Conservation (phyloP, 1,140 invertebrate species). For the Portunus trituberculatus region DNA sequence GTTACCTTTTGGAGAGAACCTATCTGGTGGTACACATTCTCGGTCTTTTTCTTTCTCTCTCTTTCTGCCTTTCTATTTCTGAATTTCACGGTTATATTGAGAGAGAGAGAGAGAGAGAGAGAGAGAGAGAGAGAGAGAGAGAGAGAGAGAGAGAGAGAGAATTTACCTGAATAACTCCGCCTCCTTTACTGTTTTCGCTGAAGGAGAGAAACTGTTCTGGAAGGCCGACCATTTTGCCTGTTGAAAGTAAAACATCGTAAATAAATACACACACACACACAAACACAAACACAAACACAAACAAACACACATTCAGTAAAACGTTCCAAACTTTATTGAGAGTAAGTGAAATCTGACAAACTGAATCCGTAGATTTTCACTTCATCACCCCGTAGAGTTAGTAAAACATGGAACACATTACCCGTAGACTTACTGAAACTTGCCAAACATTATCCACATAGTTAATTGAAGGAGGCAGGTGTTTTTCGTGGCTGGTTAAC, state of each 20-base stretch:
- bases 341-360: no score
- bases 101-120: slow-evolving; percentile 37
- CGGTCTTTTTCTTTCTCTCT: background rate
- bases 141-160: slow-evolving; percentile 55
- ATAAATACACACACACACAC: slow-evolving; percentile 24
- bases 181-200: slow-evolving; percentile 90
- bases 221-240: slow-evolving; percentile 89
- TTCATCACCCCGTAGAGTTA: no score
- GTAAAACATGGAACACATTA: no score
- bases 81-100: no score
- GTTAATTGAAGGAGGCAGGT: no score
- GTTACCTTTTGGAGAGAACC: background rate
- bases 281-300: background rate
- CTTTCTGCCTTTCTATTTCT: background rate
- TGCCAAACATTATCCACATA: no score
- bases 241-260: background rate
- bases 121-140: slow-evolving; percentile 39
- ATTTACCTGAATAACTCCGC: slow-evolving; percentile 92
- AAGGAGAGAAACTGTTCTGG: slow-evolving; percentile 93
- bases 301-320: background rate
- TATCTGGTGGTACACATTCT: background rate
- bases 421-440: no score
- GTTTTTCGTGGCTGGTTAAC: no score
- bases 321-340: background rate
- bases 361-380: no score